Evolutionary conservation across 1,140 invertebrate species (phyloP).

Genomic region (Teleogryllus occipitalis): DNA sequence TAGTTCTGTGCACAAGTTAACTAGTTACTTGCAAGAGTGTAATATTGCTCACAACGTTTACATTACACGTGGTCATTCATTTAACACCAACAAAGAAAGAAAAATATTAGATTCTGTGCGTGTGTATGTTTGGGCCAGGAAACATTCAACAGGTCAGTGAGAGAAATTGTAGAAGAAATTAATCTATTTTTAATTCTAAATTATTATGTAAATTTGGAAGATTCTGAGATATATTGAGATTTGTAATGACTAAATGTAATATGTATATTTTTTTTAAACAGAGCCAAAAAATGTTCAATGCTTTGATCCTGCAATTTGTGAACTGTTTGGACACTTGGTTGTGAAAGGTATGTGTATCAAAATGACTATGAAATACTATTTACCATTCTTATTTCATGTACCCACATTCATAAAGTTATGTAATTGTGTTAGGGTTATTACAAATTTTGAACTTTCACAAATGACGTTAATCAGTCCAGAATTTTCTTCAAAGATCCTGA

Average conservation of each 20-base stretch:
- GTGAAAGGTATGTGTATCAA: conserved; percentile 34
- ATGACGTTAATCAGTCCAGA: too few relatives aligned
- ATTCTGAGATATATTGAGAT: not conserved
- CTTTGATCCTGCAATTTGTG: conserved; percentile 38
- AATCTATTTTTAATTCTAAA: too few relatives aligned
- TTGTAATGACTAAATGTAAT: not conserved
- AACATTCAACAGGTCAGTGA: conserved; percentile 35
- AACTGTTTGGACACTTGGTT: conserved; percentile 37
- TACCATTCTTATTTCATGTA: not conserved
- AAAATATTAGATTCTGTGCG: conserved; percentile 38
- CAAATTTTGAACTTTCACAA: too few relatives aligned
- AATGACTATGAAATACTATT: not conserved
- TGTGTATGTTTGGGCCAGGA: conserved; percentile 56
- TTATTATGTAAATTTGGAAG: not conserved
- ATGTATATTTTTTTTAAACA: not conserved
- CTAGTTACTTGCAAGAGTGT: conserved; percentile 44
- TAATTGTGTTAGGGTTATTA: too few relatives aligned
- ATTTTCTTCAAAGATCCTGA: too few relatives aligned
- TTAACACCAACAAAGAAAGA: conserved; percentile 19
- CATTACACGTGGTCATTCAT: conserved; percentile 46
- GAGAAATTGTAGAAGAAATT: too few relatives aligned
- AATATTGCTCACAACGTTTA: conserved; percentile 60
- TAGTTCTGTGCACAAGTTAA: conserved; percentile 39
- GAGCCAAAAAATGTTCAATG: conserved; percentile 32
- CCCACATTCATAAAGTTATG: too few relatives aligned